Percentiles rank a stretch among this genome's conserved stretches.
Conservation (phyloP, 2,113 vertebrate genomes). For the Regulus satrapa region DNA sequence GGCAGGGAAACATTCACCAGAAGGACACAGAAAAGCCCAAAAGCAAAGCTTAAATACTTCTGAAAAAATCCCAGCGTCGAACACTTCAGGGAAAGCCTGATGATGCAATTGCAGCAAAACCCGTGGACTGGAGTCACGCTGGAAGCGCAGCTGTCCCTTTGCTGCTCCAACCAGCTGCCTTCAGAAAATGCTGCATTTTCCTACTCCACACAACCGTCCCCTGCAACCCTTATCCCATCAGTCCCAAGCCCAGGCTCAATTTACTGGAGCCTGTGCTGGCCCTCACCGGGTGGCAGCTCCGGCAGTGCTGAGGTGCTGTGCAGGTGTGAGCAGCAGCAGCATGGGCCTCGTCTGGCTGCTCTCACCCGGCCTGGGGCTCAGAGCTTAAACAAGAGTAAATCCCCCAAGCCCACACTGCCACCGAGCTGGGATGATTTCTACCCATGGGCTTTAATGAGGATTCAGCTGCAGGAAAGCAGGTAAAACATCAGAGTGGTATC, state of each 20-base stretch:
- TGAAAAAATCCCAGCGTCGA: background rate
- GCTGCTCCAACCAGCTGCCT: background rate
- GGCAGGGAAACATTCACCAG: background rate
- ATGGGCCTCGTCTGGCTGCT: background rate
- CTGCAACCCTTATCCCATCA: background rate
- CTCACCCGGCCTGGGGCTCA: background rate
- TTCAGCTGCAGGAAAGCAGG: background rate
- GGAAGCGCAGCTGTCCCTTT: background rate
- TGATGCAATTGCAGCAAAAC: background rate
- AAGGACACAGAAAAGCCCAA: background rate
- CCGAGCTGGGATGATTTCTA: accelerated
- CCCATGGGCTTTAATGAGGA: accelerated
- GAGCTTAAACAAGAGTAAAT: background rate
- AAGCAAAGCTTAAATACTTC: background rate
- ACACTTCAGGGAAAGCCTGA: background rate
- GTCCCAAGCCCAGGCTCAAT: background rate
- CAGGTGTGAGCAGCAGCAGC: background rate
- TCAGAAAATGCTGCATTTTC: background rate
- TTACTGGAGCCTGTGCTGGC: background rate
- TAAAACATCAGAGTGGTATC: background rate
- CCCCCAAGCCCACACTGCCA: accelerated
- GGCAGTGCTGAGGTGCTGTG: accelerated
- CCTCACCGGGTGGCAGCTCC: background rate
- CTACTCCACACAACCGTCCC: accelerated
- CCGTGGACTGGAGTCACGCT: accelerated